These are phyloP conservation scores for Chalcosyrphus nemorum DNA, from an alignment of 2,888 invertebrate genomes.

Conservation along the genomic window DNA sequence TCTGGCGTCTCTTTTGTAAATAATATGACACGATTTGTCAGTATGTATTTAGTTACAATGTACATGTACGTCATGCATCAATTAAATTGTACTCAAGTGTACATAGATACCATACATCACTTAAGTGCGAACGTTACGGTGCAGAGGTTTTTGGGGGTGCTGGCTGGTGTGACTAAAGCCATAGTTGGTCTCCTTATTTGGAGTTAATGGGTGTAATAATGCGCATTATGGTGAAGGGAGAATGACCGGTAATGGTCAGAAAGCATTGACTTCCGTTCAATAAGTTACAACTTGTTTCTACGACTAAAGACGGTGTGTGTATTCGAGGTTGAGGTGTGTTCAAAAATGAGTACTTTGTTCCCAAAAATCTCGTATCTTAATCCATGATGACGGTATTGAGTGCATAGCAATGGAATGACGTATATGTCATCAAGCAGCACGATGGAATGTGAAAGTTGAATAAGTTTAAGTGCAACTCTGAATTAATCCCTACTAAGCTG, in stretches of 20 bases:
- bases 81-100: slow-evolving; percentile 46
- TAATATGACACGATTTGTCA: slow-evolving; percentile 32
- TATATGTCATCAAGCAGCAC: too few species aligned
- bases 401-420: too few species aligned
- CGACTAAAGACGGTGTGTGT: neutral
- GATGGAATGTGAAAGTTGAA: too few species aligned
- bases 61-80: slow-evolving; percentile 40
- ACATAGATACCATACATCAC: slow-evolving; percentile 11
- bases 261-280: neutral
- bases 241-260: neutral
- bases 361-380: too few species aligned
- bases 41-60: slow-evolving; percentile 27
- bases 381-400: too few species aligned
- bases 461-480: too few species aligned
- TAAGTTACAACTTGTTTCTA: too few species aligned
- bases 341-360: too few species aligned
- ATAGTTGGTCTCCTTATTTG: neutral
- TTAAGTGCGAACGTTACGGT: slow-evolving; percentile 24
- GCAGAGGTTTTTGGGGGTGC: neutral
- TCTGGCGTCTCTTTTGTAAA: slow-evolving; percentile 5
- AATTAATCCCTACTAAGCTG: too few species aligned
- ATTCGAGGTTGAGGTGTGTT: too few species aligned
- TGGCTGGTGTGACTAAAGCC: neutral
- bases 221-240: neutral
- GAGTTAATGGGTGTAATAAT: neutral